Base-by-base conservation (phyloP, 37 sponge, comb jelly and placozoan genomes). In the Cliona cf. orientalis region DNA sequence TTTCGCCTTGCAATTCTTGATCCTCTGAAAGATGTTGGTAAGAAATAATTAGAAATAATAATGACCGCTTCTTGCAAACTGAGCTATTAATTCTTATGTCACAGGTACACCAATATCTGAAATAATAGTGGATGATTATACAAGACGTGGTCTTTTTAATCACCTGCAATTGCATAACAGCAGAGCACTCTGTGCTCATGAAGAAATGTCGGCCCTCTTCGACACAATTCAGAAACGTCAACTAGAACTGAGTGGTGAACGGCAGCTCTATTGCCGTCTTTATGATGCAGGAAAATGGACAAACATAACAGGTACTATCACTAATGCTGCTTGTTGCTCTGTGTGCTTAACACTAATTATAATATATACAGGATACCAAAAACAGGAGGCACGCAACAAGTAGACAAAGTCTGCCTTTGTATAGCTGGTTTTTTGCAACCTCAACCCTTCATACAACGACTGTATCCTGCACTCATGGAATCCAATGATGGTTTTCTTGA, bases 221-320 rank as follows among this genome's bases (percentile, higher is more conserved):
- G 63, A 61, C 63, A 12, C 28, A 12, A 61, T 61, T n/a, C 63
- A 61, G 23, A 61, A 49, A 49, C 53, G 53, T 14, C 53, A 49
- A 49, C 53, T 49, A 19, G 53, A 49, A 49, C 53, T 49, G 25
- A 61, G 63, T 61, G 63, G 26, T 25, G 63, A 61, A 61, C 17
- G 63, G 28, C 63, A 61, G 23, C 63, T 61, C 6, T 61, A 61
- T 28, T 61, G 63, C 23, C 63, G 63, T n/a, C 63, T 61, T 6
- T 61, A 61, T 61, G 63, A 61, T 61, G 63, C 26, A n/a, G 63
- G 63, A 7, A 61, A 61, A 61, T 61, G 63, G 63, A n/a, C 63
- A 61, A 61, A 28, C 26, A 22, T 61, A 22, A 61, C 63, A 61
- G 63, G 63, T 61, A 61, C 23, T 21, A 61, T 25, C 23, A 25